Evolutionary conservation across 2,113 vertebrate species (phyloP).

Genomic region (Xiphias gladius): DNA sequence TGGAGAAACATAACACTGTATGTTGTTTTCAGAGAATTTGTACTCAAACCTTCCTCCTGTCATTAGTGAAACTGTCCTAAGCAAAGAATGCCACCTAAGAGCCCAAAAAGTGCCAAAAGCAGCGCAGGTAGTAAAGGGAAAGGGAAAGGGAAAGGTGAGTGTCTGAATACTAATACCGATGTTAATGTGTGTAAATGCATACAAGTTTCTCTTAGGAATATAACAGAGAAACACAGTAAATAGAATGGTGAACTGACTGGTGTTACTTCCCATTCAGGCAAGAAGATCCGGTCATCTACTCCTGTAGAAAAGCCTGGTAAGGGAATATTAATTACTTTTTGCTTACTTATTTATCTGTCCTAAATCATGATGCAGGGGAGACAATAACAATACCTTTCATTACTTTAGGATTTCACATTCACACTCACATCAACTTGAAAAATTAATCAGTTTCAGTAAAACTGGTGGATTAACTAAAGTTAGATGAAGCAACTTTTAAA

Average conservation of each 20-base stretch:
- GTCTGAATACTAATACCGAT: not conserved
- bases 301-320: constrained; percentile 53
- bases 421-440: not conserved
- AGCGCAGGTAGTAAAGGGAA: constrained; percentile 66
- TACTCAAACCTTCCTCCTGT: not conserved
- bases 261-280: constrained; percentile 51
- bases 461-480: not conserved
- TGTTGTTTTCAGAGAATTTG: not conserved
- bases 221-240: constrained; percentile 8
- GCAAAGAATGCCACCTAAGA: constrained; percentile 77
- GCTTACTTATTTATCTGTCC: not conserved
- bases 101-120: constrained; percentile 35
- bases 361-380: not conserved
- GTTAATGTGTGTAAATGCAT: not conserved
- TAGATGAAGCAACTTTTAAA: not conserved
- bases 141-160: constrained; percentile 51
- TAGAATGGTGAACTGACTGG: not conserved
- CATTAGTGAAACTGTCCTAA: not conserved
- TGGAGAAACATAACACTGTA: not conserved
- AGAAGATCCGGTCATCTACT: constrained; percentile 9
- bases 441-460: not conserved
- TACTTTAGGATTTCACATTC: not conserved
- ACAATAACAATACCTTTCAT: not conserved
- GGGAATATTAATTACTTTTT: constrained; percentile 15
- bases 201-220: not conserved